phyloP scores from a whole-genome alignment of 2,113 vertebrate genomes.

The human region DNA sequence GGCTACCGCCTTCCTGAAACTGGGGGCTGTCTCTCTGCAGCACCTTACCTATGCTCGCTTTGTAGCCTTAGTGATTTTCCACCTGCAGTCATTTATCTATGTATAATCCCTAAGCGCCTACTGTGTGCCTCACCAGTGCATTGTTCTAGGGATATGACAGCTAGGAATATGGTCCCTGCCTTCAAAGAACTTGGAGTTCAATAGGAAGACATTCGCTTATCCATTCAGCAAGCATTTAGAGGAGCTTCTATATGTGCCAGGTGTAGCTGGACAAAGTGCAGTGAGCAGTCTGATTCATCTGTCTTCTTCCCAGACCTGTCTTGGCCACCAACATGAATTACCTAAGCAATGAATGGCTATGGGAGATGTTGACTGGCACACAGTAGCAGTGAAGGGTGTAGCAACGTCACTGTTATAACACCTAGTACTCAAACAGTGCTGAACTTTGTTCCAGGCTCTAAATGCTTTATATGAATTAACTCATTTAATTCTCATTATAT shows the following conservation, averaged over 20 bases:
- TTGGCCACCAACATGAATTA: background rate
- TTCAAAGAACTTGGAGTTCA: background rate
- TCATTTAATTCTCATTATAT: conserved; percentile 22
- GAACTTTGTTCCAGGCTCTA: conserved; percentile 20
- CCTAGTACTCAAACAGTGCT: background rate
- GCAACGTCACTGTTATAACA: background rate
- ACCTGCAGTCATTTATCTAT: background rate
- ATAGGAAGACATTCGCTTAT: background rate
- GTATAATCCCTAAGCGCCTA: background rate
- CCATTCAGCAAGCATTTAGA: background rate
- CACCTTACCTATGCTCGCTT: background rate
- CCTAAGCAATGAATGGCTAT: background rate
- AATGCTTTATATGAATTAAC: background rate
- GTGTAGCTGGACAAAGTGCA: background rate
- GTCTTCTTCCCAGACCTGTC: background rate
- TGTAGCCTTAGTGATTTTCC: background rate
- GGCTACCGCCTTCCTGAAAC: background rate
- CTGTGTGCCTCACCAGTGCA: background rate
- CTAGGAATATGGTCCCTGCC: background rate
- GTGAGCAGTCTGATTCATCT: background rate
- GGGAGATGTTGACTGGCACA: background rate
- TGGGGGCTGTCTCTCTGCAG: background rate
- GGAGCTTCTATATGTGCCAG: background rate
- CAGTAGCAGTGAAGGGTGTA: background rate
- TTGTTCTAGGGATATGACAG: background rate